Evolutionary conservation across 2,797 vertebrate genomes (phyloP).

Genomic region (Gallinago stenura): DNA sequence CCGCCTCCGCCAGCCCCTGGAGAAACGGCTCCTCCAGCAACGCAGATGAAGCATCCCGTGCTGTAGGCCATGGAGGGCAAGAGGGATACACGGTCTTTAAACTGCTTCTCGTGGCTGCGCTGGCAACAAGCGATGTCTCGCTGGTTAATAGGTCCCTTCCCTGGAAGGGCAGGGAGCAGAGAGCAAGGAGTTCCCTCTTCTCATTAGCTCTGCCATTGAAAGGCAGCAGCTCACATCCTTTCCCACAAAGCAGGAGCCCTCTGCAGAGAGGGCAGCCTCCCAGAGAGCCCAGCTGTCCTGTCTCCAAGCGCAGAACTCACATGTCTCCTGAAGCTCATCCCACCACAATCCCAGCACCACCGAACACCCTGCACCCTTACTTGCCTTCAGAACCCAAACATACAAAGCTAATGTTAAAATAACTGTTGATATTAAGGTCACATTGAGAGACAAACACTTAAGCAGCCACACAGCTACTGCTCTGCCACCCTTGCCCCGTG

Average conservation of each 20-base stretch:
- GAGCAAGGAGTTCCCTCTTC: background rate
- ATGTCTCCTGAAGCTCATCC: background rate
- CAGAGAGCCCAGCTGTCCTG: accelerated
- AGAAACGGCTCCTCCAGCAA: background rate
- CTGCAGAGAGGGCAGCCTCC: background rate
- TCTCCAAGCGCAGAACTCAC: accelerated
- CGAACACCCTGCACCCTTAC: accelerated
- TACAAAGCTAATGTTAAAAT: accelerated
- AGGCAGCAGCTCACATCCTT: background rate
- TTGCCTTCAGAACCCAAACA: background rate
- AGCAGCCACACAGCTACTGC: background rate
- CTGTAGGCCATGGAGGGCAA: background rate
- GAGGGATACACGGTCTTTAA: background rate
- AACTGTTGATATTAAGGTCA: background rate
- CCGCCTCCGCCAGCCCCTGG: background rate
- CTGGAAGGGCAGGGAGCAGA: background rate
- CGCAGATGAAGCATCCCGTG: background rate
- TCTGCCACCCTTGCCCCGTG: accelerated
- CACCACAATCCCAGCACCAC: background rate
- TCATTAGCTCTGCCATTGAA: background rate
- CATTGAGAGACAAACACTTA: background rate
- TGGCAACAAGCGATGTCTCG: background rate
- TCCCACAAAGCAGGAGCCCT: background rate
- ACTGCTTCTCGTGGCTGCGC: accelerated
- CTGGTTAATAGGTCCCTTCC: accelerated